Base-by-base conservation (phyloP, 2,888 invertebrate species). In the Patella pellucida region DNA sequence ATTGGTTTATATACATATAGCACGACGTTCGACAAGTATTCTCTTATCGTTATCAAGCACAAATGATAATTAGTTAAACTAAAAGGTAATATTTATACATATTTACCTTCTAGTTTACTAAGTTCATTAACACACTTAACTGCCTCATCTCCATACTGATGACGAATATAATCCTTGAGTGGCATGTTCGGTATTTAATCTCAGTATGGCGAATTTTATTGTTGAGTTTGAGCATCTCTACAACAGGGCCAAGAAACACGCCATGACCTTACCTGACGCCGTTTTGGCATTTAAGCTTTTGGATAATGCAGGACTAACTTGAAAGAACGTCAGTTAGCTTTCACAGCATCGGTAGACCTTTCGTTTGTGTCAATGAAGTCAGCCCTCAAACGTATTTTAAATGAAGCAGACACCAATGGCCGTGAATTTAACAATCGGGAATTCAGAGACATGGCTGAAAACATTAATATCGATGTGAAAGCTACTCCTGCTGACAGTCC, bases 381-480 rank as follows among this genome's bases (percentile, higher is more conserved):
- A 16, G 54, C 54, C n/a, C 54, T 54, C 54, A 54, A 54, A 54
- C 54, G 54, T 52, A 52, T 52, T 52, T 52, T 52, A 1, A 52
- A 3, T 52, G 12, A 52, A 12, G 16, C 12, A 15, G 16, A 52
- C 52, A 3, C 1, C 27, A 76, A 78, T 70, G 74, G 78, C 9
- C 72, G 73, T n/a, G 76, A 78, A 51, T 78, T 78, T 70, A 74
- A 76, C 27, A 71, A 70, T 52, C 50, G 56, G 16, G 75, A 73
- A 52, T 70, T 78, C 31, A 51, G 72, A 51, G 78, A 78, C 41
- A 78, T 78, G 75, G 67, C 70, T 41, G 76, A 76, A 70, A 76
- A 78, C 62, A 76, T 78, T 54, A 78, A 78, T 51, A 78, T 76
- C 11, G 72, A 72, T n/a, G 14, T 72, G 16, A 72, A 52, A 72